Conservation (phyloP, 2,113 vertebrate species). For the Xenus cinereus region DNA sequence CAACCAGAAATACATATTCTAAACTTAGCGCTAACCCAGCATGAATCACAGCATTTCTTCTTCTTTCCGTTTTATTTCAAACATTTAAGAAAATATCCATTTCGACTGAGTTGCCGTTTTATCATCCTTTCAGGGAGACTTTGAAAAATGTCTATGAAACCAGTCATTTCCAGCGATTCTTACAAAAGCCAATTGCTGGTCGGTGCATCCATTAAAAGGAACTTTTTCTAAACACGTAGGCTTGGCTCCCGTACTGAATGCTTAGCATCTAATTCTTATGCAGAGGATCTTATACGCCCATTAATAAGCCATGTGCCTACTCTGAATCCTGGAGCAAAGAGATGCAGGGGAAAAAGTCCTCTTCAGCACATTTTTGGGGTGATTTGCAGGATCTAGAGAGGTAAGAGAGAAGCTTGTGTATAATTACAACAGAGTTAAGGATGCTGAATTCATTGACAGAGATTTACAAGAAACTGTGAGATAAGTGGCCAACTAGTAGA, state of each 20-base stretch:
- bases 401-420: background rate
- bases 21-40: background rate
- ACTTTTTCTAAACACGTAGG: background rate
- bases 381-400: background rate
- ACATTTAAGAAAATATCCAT: background rate
- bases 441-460: background rate
- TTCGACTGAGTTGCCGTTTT: background rate
- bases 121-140: background rate
- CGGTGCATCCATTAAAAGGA: background rate
- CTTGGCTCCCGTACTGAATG: background rate
- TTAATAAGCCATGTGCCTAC: background rate
- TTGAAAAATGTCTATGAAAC: background rate
- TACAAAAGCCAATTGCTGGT: background rate
- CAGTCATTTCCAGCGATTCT: background rate
- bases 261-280: background rate
- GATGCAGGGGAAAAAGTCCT: background rate
- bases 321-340: background rate
- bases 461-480: background rate
- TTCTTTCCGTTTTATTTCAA: background rate
- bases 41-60: background rate
- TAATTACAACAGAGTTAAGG: background rate
- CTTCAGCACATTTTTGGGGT: background rate
- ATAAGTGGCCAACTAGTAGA: background rate
- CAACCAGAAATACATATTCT: background rate
- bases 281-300: background rate